These are phyloP conservation scores for Ophonus ardosiacus DNA, from an alignment of 2,888 invertebrate species.

Conservation along the genomic window DNA sequence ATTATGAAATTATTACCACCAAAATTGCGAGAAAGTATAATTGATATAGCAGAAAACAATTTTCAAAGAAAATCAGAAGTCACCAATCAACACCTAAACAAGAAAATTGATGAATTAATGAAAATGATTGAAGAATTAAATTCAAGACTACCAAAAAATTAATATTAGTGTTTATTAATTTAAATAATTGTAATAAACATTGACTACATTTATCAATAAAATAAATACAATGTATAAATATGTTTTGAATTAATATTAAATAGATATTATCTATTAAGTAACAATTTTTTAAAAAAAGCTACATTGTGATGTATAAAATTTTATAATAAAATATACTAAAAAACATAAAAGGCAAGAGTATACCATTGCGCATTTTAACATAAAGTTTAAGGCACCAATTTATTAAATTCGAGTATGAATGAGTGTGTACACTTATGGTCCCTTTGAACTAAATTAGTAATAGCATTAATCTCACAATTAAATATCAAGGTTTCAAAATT, in stretches of 20 bases:
- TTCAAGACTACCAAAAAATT: slow-evolving; percentile 6
- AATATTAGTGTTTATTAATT: slow-evolving; percentile 37
- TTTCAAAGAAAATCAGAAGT: slow-evolving; percentile 23
- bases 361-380: slow-evolving; percentile 46
- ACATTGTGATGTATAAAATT: slow-evolving; percentile 46
- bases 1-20: slow-evolving; percentile 28
- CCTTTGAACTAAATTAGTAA: slow-evolving; percentile 49
- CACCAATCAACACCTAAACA: slow-evolving; percentile 20
- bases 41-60: slow-evolving; percentile 52
- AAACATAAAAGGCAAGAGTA: slow-evolving; percentile 57
- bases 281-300: slow-evolving; percentile 10
- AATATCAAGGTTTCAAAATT: background rate
- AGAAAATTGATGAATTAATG: slow-evolving; percentile 50
- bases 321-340: slow-evolving; percentile 54
- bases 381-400: slow-evolving; percentile 62
- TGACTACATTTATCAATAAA: slow-evolving; percentile 38
- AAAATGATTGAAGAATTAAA: slow-evolving; percentile 54
- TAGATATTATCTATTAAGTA: slow-evolving; percentile 45
- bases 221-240: slow-evolving; percentile 52
- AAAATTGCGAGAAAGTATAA: slow-evolving; percentile 45
- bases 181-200: slow-evolving; percentile 24
- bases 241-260: background rate
- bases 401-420: slow-evolving; percentile 45
- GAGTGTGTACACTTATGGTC: slow-evolving; percentile 49
- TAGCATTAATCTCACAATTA: slow-evolving; percentile 46